phyloP scores from a whole-genome alignment of 2,113 vertebrate species.

The Hypomesus transpacificus region DNA sequence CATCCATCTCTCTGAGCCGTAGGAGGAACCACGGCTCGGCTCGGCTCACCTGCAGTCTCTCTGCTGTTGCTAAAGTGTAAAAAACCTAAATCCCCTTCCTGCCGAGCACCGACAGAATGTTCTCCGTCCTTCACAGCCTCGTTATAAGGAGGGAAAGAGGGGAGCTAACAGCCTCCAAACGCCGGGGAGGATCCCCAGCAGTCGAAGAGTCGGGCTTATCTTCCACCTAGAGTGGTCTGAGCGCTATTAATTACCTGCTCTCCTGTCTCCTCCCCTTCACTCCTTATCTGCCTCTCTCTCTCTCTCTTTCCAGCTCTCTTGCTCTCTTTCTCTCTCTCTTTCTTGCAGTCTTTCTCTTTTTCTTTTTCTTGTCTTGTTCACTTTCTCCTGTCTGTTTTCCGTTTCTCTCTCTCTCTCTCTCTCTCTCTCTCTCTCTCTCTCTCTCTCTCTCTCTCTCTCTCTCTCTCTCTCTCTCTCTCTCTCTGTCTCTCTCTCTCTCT shows the following conservation, averaged over 20 bases:
- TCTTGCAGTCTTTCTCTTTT: neutral
- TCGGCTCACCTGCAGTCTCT: slow-evolving; percentile 1
- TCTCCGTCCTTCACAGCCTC: slow-evolving; percentile 53
- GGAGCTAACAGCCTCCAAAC: slow-evolving; percentile 42
- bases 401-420: slow-evolving; percentile 3
- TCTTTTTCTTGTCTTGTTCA: neutral
- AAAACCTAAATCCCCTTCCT: neutral
- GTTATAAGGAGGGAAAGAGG: slow-evolving; percentile 55
- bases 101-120: slow-evolving; percentile 20
- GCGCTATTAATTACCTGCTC: slow-evolving; percentile 59
- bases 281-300: neutral
- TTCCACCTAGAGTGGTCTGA: slow-evolving; percentile 50
- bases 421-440: slow-evolving; percentile 21
- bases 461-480: slow-evolving; percentile 9
- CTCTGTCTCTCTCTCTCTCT: neutral
- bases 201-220: slow-evolving; percentile 50
- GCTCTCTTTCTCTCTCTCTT: neutral
- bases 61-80: neutral
- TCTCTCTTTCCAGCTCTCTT: slow-evolving; percentile 24
- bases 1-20: slow-evolving; percentile 43
- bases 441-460: neutral
- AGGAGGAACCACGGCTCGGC: neutral
- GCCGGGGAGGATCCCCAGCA: slow-evolving; percentile 30
- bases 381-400: neutral
- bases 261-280: slow-evolving; percentile 16